Base-by-base conservation (phyloP, 1,140 invertebrate species). In the Drosophila gunungcola region DNA sequence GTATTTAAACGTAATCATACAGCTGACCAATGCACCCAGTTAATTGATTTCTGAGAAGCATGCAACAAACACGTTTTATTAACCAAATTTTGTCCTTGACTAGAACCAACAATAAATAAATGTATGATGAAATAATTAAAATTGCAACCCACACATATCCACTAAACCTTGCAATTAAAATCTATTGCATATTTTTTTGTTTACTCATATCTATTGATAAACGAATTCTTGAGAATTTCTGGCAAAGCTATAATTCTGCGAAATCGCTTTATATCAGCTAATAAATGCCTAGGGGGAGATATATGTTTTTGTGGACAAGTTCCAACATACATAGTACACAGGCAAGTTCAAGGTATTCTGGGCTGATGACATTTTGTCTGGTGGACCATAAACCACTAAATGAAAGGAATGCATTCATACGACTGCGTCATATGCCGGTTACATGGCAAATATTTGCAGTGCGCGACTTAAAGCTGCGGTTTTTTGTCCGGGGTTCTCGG, bases 401-500 rank as follows among this genome's bases (percentile, higher is more conserved):
- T 13, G 43, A 65, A 13, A 29, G n/a, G 10, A 7, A 67, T 52
- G 39, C 73, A 57, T 75, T 65, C 52, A 57, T 48, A 69, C 60
- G 63, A 74, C 69, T 57, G 52, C 45, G 48, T 9, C 63, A 48
- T 43, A 41, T 55, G 56, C 52, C 48, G 27, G 38, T 36, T 65
- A 32, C 60, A 73, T 16, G 58, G 16, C 58, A 12, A 27, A 13
- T 54, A 73, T 48, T 52, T 43, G 41, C 42, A 34, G 49, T 54
- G 65, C 52, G 72, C 55, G 39, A 63, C 29, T 46, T 45, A 7
- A 52, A 43, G 55, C 11, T 72, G 78, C 54, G 83, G 78, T 72
- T 72, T 72, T 70, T 58, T 54, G 11, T 36, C 63, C 65, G 48
- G 43, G 42, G 46, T 11, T 42, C 27, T 55, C 73, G 83, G 67